Base-by-base conservation (phyloP, 1,140 invertebrate genomes). In the Chrysomallon squamiferum region DNA sequence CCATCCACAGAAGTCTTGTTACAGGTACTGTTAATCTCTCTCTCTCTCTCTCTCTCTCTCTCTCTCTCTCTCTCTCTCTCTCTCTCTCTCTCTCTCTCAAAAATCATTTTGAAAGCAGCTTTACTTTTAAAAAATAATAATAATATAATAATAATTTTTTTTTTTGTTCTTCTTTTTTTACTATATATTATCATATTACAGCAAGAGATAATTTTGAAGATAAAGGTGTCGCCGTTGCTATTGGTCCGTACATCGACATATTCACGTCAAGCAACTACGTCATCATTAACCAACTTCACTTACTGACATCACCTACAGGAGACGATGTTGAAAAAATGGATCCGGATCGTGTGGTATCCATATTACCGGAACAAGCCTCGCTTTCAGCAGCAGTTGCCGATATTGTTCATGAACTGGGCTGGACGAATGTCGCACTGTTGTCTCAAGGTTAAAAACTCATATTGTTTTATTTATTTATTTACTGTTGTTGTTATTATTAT, bases 241-340 rank as follows among this genome's bases (percentile, higher is more conserved):
- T 82, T 29, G 80, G 80, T 3, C 78, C 80, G 2, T 74, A 73
- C 50, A 80, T 82, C 29, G 78, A 82, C 33, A 77, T 80, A 2
- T 82, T 82, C 56, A 75, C 78, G 0, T 82, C 80, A 27, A 76
- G 73, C 32, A 69, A 76, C 9, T 82, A 82, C 65, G 78, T 82
- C 64, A 82, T 82, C 25, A 56, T 63, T 3, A 63, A 75, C 9
- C 78, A 79, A 59, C 60, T 66, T n/a, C 78, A 78, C 64, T 62
- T 82, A 30, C 72, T 80, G 50, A 82, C 80, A 27, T 76, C 75
- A 62, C 68, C 70, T 3, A 71, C 69, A 11, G 66, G 71, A 13
- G 61, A 74, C 7, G 71, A 77, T 5, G 56, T 70, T n/a, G 74
- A 47, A n/a, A 38, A 65, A 52, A 70, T 70, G 50, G 68, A 70